A percentile compares a stretch with the other conserved stretches of the same genome.
phyloP scores from a whole-genome alignment of 2,113 vertebrate genomes.

The Pipra filicauda region DNA sequence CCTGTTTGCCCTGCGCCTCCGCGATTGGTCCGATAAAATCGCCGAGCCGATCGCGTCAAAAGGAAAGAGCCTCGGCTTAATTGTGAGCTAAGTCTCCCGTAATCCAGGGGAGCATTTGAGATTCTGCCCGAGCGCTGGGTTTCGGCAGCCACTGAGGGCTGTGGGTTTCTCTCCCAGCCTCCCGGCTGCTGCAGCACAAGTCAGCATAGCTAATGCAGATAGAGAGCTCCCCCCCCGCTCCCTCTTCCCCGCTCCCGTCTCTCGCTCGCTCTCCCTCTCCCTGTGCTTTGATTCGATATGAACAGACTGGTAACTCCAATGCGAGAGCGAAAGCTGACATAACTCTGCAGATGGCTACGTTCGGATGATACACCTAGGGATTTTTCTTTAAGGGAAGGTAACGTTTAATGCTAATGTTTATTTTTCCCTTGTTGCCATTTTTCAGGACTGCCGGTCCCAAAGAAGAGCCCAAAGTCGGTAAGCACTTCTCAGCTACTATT shows the following conservation, averaged over 20 bases:
- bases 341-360: conserved; percentile 81
- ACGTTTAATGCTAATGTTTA: conserved; percentile 77
- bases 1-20: conserved; percentile 66
- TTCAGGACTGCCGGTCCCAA: conserved; percentile 93
- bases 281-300: conserved; percentile 78
- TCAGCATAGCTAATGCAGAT: conserved; percentile 84
- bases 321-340: conserved; percentile 76
- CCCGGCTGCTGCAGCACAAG: conserved; percentile 84
- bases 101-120: conserved; percentile 89
- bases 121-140: conserved; percentile 77
- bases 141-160: conserved; percentile 71
- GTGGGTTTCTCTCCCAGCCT: conserved; percentile 81
- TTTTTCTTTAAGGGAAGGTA: conserved; percentile 72
- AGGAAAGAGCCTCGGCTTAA: conserved; percentile 89
- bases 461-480: conserved; percentile 99
- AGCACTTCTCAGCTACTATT: conserved; percentile 76
- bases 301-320: conserved; percentile 77
- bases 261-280: conserved; percentile 30
- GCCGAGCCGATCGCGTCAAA: conserved; percentile 86
- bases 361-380: conserved; percentile 75
- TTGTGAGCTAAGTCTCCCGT: conserved; percentile 88
- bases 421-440: conserved; percentile 82
- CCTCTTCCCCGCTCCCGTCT: not conserved
- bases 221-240: conserved; percentile 45
- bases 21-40: conserved; percentile 78